Percentiles rank a stretch among this genome's conserved stretches.
phyloP scores from a whole-genome alignment of 2,797 vertebrate species.

The Pseudomugil gertrudae region DNA sequence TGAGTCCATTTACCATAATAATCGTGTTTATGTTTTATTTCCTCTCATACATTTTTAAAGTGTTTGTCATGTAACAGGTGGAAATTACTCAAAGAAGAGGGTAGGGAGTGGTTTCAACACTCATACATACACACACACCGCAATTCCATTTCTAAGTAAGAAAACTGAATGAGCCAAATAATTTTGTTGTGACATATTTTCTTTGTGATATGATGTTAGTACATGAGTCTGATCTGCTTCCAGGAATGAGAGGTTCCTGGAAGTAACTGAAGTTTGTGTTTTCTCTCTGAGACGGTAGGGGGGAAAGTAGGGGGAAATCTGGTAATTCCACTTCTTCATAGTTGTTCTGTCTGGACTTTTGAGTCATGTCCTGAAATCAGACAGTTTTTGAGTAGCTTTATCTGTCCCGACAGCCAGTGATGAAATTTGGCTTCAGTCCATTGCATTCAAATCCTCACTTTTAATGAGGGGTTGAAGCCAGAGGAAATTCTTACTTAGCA shows the following conservation, averaged over 20 bases:
- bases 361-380: conserved; percentile 49
- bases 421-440: background rate
- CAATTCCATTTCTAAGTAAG: conserved; percentile 24
- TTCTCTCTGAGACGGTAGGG: background rate
- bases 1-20: too few relatives aligned
- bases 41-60: conserved; percentile 4
- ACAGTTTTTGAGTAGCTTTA: conserved; percentile 5
- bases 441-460: background rate
- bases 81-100: conserved; percentile 38
- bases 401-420: background rate
- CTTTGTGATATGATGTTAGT: background rate
- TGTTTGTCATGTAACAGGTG: conserved; percentile 45
- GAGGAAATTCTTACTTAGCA: conserved; percentile 12
- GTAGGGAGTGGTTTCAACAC: conserved; percentile 5
- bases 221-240: background rate
- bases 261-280: background rate
- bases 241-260: background rate
- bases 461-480: background rate
- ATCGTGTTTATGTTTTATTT: background rate
- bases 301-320: background rate
- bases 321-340: background rate
- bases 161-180: conserved; percentile 14
- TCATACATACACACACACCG: conserved; percentile 21
- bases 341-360: conserved; percentile 2
- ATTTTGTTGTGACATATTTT: background rate